phyloP scores from a whole-genome alignment of 2,797 vertebrate species.

The Sardinella longiceps region DNA sequence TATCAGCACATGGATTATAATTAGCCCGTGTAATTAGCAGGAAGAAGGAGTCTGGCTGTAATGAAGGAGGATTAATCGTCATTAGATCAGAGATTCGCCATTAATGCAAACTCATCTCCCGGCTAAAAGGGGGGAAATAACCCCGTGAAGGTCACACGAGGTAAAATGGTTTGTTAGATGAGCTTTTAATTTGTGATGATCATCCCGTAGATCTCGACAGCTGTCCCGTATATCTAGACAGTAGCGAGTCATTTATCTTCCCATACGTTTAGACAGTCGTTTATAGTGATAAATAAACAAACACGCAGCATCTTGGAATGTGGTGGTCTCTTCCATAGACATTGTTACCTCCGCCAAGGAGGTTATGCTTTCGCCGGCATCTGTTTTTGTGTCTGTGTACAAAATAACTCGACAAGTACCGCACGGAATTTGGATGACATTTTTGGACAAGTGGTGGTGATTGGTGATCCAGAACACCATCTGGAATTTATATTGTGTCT shows the following conservation, averaged over 20 bases:
- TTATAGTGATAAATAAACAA: neutral
- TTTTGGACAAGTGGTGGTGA: too few relatives aligned
- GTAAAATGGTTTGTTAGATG: neutral
- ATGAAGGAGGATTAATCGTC: slow-evolving; percentile 56
- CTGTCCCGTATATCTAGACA: too few relatives aligned
- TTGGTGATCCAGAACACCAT: too few relatives aligned
- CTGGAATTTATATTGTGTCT: too few relatives aligned
- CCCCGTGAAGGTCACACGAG: neutral
- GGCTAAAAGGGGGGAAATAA: neutral
- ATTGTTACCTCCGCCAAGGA: too few relatives aligned
- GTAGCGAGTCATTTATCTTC: too few relatives aligned
- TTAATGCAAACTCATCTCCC: slow-evolving; percentile 40
- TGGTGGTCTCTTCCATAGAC: too few relatives aligned
- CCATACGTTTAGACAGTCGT: neutral
- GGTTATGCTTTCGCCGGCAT: too few relatives aligned
- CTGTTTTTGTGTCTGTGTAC: too few relatives aligned
- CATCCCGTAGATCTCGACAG: neutral
- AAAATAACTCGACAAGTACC: too few relatives aligned
- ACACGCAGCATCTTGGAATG: too few relatives aligned
- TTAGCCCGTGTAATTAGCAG: slow-evolving; percentile 56
- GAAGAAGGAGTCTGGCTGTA: slow-evolving; percentile 49
- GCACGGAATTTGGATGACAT: too few relatives aligned
- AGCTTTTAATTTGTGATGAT: neutral
- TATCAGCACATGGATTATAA: slow-evolving; percentile 43
- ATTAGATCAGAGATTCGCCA: slow-evolving; percentile 53